Percentiles rank a stretch among this genome's conserved stretches.
Conservation (phyloP, 2,888 invertebrate genomes). For the Microctonus aethiopoides region DNA sequence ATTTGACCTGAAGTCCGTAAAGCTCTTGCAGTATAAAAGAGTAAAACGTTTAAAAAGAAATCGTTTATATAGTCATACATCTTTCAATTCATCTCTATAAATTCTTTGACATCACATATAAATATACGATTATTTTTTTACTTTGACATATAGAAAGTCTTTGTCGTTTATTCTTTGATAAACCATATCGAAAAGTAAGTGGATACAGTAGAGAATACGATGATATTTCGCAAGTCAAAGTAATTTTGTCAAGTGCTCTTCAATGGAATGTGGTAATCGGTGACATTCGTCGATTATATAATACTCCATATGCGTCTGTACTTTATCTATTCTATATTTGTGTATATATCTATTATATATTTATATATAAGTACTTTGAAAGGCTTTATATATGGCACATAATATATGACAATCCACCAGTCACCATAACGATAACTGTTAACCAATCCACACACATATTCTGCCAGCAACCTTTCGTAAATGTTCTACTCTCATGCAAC, state of each 20-base stretch:
- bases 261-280: constrained; percentile 18
- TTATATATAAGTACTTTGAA: background rate
- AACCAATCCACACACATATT: background rate
- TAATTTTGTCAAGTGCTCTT: constrained; percentile 38
- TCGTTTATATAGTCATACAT: background rate
- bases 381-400: background rate
- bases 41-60: background rate
- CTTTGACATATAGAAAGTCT: background rate
- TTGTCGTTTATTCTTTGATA: background rate
- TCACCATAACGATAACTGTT: constrained; percentile 14
- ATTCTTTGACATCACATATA: background rate
- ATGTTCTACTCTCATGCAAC: background rate
- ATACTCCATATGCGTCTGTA: background rate
- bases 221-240: constrained; percentile 35
- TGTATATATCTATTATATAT: background rate
- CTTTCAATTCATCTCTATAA: background rate
- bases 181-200: constrained; percentile 9
- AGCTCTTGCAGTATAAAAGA: background rate
- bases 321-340: too few relatives aligned
- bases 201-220: constrained; percentile 1
- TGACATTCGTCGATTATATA: constrained; percentile 23
- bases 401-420: too few relatives aligned
- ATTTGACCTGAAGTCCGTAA: constrained; percentile 41
- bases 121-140: background rate
- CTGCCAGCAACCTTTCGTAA: background rate